Percentiles rank a stretch among this genome's conserved stretches.
phyloP scores from a whole-genome alignment of 1,140 invertebrate species.

The Eurosta solidaginis region DNA sequence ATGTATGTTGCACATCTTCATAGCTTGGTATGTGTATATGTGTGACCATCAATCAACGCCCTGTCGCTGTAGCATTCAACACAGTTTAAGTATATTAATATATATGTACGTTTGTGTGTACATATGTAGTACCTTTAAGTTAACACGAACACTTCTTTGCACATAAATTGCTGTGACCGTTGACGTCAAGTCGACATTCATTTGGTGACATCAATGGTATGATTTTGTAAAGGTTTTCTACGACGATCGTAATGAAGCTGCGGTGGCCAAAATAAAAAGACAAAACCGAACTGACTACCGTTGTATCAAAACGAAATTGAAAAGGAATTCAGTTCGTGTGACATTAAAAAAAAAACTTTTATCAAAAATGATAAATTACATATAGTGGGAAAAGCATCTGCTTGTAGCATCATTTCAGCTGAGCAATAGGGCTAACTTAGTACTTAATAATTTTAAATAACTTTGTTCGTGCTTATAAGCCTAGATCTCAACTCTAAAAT shows the following conservation, averaged over 20 bases:
- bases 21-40: too few relatives aligned
- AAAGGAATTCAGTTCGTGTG: too few relatives aligned
- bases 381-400: too few relatives aligned
- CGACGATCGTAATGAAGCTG: not conserved
- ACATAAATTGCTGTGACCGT: not conserved
- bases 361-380: too few relatives aligned
- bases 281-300: not conserved
- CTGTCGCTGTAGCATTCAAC: not conserved
- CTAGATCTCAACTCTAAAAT: too few relatives aligned
- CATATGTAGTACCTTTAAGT: not conserved
- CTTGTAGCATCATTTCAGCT: too few relatives aligned
- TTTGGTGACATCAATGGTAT: not conserved
- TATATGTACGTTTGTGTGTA: not conserved
- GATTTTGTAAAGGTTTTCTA: not conserved
- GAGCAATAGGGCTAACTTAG: too few relatives aligned
- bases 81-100: not conserved
- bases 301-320: too few relatives aligned
- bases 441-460: too few relatives aligned
- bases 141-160: not conserved
- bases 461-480: too few relatives aligned
- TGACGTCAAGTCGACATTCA: not conserved
- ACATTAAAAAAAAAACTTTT: too few relatives aligned
- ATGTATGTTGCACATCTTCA: constrained; percentile 9
- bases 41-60: constrained; percentile 5
- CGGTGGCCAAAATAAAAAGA: not conserved